Base-by-base conservation (phyloP, 2,797 vertebrate genomes). In the Megalops cyprinoides region DNA sequence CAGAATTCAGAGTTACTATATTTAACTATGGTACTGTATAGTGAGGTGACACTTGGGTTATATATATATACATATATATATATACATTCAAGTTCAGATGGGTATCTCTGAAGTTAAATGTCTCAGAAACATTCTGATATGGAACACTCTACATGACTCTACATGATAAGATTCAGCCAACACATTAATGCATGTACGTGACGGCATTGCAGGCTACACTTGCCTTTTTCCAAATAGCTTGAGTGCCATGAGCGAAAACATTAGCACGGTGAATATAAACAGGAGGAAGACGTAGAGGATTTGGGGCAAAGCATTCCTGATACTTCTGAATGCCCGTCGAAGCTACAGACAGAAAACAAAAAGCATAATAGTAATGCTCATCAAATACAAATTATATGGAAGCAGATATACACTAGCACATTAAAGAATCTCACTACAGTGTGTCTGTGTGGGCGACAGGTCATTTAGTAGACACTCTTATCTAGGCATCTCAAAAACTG, bases 211-310 rank as follows among this genome's bases (percentile, higher is more conserved):
- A 60, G 28, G 1, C 23, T 14, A 69, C 2, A 31, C 92, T 83
- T 86, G 96, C 97, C 97, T 95, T 87, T 96, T 96, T 23, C 95
- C 94, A 73, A 98, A 95, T 49, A 99, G 93, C 83, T 99, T 99
- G 84, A 97, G 85, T 46, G 95, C 97, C 97, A 98, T 97, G 39
- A 99, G 96, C 74, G 97, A 97, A 89, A 98, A 98, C 78, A 97
- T 94, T 39, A 98, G 92, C 79, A 98, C 85, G 69, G 96, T 97
- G 91, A 99, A 97, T 87, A 98, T 95, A 87, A 98, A 97, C 87
- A 99, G 91, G 83, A 97, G 88, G 90, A 98, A 97, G 78, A 99
- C 96, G 0, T 93, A 96, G 78, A 95, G 91, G 92, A 99, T 96
- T 90, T 99, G 95, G 0, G 97, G 97, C 31, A 99, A 90, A 0